Base-by-base conservation (phyloP, 2,797 vertebrate species). In the Nyctibius grandis region DNA sequence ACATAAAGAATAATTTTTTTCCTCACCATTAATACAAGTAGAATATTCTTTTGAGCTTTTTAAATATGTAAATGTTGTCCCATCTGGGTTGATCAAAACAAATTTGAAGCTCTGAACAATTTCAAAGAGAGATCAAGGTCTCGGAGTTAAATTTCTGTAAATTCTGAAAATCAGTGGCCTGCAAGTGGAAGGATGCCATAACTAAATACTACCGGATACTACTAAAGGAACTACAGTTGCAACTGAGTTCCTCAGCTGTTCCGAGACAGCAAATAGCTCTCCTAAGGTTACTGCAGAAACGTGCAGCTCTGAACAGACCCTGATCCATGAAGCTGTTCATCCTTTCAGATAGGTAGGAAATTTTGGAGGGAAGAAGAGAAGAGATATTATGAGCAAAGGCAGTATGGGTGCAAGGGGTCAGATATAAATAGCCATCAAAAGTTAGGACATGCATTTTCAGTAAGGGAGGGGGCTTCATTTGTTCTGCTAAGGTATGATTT, bases 241-340 rank as follows among this genome's bases (percentile, higher is more conserved):
- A 23, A 0, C 5, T 15, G 44, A 34, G 56, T 9, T 15, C 5
- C 4, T 63, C 1, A 3, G 23, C 50, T 65, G 18, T 21, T 26
- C 20, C 9, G 56, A 23, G 33, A 15, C 34, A 61, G 51, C 63
- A 74, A n/a, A 34, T 53, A 29, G 31, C 16, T 59, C 15, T 75
- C 11, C 11, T 38, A 57, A 53, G 33, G 10, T 28, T 33, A 1
- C 14, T 42, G 54, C 31, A 53, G 38, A 50, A 88, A 34, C 0
- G 0, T 50, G 34, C 19, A 74, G 44, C 44, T 83, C 68, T 67
- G 56, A 67, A 42, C 9, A 74, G 47, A 56, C 34, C 50, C 42
- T 31, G 5, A 8, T 19, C n/a, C 16, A 6, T 9, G 40, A 67
- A 47, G 8, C 20, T 65, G 22, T 28, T 70, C 19, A 40, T 42